phyloP scores from a whole-genome alignment of 2,113 vertebrate species.

The Microcebus griseorufus region DNA sequence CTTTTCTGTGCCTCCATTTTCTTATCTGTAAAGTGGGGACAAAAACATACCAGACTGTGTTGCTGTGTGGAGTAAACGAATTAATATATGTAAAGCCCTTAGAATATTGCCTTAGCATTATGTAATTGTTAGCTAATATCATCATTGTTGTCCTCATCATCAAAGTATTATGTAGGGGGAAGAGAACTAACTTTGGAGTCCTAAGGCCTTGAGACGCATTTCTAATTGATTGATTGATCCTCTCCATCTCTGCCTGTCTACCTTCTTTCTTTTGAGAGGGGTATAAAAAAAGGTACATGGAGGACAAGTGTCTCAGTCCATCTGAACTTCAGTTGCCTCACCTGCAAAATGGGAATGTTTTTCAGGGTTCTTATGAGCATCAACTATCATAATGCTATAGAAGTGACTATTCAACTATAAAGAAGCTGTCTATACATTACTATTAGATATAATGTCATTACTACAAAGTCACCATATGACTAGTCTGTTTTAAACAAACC shows the following conservation, averaged over 20 bases:
- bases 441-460: background rate
- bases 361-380: background rate
- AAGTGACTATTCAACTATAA: background rate
- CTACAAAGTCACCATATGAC: background rate
- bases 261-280: background rate
- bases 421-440: background rate
- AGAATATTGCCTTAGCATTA: background rate
- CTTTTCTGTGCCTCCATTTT: background rate
- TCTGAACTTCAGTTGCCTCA: background rate
- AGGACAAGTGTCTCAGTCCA: background rate
- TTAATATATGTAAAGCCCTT: background rate
- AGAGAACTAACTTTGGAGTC: background rate
- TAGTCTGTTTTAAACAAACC: background rate
- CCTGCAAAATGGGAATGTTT: background rate
- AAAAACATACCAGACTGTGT: background rate
- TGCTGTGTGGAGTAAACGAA: background rate
- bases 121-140: background rate
- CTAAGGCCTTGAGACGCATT: background rate
- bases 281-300: background rate
- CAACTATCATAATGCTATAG: background rate
- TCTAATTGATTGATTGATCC: background rate
- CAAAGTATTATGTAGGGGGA: background rate
- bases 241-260: too few relatives aligned
- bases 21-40: background rate
- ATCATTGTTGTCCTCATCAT: background rate